These are phyloP conservation scores for Zoroaster sp. DNA, from an alignment of 53 echinoderm and acorn worm species.

Conservation along the genomic window DNA sequence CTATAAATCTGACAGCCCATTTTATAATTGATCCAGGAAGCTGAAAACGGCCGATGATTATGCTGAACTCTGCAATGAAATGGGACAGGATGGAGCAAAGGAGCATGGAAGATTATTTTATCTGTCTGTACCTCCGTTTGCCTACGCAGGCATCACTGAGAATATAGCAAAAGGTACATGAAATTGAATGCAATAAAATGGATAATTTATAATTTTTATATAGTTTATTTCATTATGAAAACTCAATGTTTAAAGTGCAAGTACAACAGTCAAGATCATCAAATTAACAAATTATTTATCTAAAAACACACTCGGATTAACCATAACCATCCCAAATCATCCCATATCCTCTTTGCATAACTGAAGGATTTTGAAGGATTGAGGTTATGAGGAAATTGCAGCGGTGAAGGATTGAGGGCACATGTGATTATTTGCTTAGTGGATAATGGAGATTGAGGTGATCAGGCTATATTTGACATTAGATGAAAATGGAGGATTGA, in stretches of 20 bases:
- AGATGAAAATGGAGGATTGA: too few species aligned
- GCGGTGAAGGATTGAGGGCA: too few species aligned
- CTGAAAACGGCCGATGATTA: conserved; percentile 81
- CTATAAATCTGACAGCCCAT: background rate
- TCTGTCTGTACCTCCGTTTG: conserved; percentile 94
- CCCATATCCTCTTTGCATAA: too few species aligned
- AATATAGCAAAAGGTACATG: conserved; percentile 76
- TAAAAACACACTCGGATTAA: too few species aligned
- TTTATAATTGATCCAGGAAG: conserved; percentile 23
- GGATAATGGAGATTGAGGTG: too few species aligned
- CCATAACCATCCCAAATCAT: too few species aligned
- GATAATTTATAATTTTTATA: background rate
- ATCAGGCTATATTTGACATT: too few species aligned
- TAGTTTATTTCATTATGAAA: background rate
- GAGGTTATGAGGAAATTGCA: too few species aligned
- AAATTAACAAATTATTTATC: too few species aligned
- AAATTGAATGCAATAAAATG: background rate
- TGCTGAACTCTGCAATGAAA: conserved; percentile 48
- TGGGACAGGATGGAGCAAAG: conserved; percentile 25
- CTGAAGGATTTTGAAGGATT: too few species aligned
- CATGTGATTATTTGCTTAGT: too few species aligned
- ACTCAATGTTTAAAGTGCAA: background rate
- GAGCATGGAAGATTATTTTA: conserved; percentile 89
- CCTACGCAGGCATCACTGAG: conserved; percentile 82
- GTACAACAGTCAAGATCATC: background rate